phyloP scores from a whole-genome alignment of 2,113 vertebrate genomes.

The Saguinus imperator region DNA sequence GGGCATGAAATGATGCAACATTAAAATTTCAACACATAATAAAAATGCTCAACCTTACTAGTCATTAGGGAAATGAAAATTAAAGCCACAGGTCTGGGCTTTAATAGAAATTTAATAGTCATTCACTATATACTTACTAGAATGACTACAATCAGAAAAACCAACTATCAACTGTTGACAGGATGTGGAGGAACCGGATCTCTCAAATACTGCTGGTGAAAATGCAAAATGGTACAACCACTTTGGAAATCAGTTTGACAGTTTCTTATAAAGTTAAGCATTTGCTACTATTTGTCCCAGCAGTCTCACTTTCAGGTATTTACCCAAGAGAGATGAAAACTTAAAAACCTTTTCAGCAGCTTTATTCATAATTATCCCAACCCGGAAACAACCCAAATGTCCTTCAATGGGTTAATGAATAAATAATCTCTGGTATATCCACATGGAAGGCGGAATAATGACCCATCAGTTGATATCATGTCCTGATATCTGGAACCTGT shows the following conservation, averaged over 20 bases:
- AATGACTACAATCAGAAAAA: slow-evolving; percentile 21
- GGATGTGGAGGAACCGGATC: background rate
- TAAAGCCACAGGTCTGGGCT: background rate
- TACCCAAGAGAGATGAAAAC: background rate
- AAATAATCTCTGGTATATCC: background rate
- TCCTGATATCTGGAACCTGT: background rate
- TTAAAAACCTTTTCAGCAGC: background rate
- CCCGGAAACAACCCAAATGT: background rate
- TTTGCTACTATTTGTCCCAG: background rate
- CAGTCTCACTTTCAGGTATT: background rate
- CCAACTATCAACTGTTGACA: background rate
- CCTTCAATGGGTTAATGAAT: background rate
- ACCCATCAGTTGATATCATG: background rate
- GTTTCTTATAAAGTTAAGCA: background rate
- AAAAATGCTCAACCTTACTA: background rate
- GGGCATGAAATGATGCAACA: background rate
- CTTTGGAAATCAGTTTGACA: slow-evolving; percentile 8
- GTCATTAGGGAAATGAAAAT: slow-evolving; percentile 10
- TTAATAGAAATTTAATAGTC: too few relatives aligned
- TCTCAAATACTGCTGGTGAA: background rate
- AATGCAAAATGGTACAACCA: background rate
- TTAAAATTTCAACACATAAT: slow-evolving; percentile 9
- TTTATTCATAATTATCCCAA: slow-evolving; percentile 6
- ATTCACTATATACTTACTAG: background rate
- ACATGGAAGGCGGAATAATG: background rate